phyloP scores from a whole-genome alignment of 2,888 invertebrate species.

The Drosophila silvestris region DNA sequence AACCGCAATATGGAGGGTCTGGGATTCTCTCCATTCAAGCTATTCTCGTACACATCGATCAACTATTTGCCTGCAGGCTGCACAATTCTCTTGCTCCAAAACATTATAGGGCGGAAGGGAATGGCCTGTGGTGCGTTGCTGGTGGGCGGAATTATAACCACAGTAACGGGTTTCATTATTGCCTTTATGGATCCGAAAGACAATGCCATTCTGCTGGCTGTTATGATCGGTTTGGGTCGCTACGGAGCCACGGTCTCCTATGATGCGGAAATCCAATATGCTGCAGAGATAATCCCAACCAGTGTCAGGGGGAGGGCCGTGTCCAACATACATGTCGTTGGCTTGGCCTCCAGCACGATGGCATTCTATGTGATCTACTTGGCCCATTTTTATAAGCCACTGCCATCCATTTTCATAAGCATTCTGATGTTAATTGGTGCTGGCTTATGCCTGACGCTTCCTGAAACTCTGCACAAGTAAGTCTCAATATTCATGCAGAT shows the following conservation, averaged over 20 bases:
- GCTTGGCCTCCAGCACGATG: slow-evolving; percentile 87
- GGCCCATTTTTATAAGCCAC: slow-evolving; percentile 84
- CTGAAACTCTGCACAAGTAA: slow-evolving; percentile 87
- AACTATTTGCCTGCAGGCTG: slow-evolving; percentile 86
- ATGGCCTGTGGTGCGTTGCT: slow-evolving; percentile 86
- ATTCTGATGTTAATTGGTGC: slow-evolving; percentile 86
- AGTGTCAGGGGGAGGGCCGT: slow-evolving; percentile 88
- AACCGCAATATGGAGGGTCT: slow-evolving; percentile 87
- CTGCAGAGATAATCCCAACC: slow-evolving; percentile 88
- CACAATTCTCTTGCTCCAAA: slow-evolving; percentile 82
- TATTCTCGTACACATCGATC: slow-evolving; percentile 86
- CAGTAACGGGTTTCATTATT: slow-evolving; percentile 85
- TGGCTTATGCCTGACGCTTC: slow-evolving; percentile 86
- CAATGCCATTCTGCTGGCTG: slow-evolving; percentile 84
- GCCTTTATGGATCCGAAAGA: slow-evolving; percentile 78
- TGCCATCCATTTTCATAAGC: slow-evolving; percentile 87
- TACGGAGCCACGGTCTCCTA: slow-evolving; percentile 87
- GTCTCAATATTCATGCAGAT: slow-evolving; percentile 5
- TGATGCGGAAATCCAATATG: slow-evolving; percentile 88
- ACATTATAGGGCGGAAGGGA: slow-evolving; percentile 86
- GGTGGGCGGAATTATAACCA: slow-evolving; percentile 86
- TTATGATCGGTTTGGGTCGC: slow-evolving; percentile 86
- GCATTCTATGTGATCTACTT: slow-evolving; percentile 87
- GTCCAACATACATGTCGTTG: slow-evolving; percentile 87
- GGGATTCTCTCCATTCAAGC: slow-evolving; percentile 86